phyloP scores from a whole-genome alignment of 1,140 invertebrate species.

The Drosophila sucinea region DNA sequence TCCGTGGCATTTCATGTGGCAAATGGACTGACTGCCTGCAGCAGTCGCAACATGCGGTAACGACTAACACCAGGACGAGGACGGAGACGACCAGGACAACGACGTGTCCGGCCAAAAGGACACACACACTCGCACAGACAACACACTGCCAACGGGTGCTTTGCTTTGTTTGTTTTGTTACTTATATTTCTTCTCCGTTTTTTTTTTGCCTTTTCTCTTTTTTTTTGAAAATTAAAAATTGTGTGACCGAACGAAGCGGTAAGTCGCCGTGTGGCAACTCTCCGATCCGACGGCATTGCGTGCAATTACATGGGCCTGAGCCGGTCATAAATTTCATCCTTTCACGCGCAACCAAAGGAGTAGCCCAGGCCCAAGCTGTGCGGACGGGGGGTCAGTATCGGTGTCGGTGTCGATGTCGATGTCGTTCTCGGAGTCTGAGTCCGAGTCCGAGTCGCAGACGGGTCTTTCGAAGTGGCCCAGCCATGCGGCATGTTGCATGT shows the following conservation, averaged over 20 bases:
- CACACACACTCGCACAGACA: conserved; percentile 9
- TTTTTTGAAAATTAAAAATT: conserved; percentile 73
- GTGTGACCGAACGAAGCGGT: conserved; percentile 49
- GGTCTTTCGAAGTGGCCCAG: conserved; percentile 22
- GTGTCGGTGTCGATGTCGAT: conserved; percentile 8
- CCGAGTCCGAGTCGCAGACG: conserved; percentile 14
- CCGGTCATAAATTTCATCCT: conserved; percentile 70
- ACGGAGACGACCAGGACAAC: conserved; percentile 3
- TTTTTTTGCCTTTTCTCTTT: conserved; percentile 45
- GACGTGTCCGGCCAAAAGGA: conserved; percentile 37
- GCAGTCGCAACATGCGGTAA: conserved; percentile 64
- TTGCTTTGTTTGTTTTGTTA: conserved; percentile 53
- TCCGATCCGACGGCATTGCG: conserved; percentile 55
- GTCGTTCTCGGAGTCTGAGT: conserved; percentile 26
- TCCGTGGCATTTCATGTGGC: conserved; percentile 62
- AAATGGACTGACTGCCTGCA: conserved; percentile 56
- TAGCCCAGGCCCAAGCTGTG: conserved; percentile 34
- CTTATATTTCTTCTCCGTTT: conserved; percentile 18
- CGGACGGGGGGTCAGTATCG: conserved; percentile 20
- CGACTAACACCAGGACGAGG: conserved; percentile 5
- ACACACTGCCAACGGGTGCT: conserved; percentile 26
- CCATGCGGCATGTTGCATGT: conserved; percentile 46
- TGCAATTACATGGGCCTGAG: conserved; percentile 68
- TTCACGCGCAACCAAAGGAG: conserved; percentile 59
- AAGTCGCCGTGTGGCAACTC: conserved; percentile 34